Base-by-base conservation (phyloP, 2,888 invertebrate genomes). In the Andrena bicolor region DNA sequence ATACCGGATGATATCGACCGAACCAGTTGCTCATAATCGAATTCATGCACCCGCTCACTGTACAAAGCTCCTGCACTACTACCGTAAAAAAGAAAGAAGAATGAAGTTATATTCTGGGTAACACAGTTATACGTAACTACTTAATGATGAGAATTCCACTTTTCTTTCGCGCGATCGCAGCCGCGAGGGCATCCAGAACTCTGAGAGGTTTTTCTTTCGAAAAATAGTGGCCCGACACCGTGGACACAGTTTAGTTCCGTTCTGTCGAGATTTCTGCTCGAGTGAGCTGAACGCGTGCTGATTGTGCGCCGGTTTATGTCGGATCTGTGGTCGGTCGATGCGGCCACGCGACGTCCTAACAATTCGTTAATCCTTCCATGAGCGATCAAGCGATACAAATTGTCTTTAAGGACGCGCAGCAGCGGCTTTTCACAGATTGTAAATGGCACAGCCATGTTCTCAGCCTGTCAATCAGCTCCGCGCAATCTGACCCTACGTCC, bases 361-460 rank as follows among this genome's bases (percentile, higher is more conserved):
- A 56, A 41, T 77, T 63, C 23, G 23, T 56, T 32, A 48, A 23
- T 35, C 65, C 20, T 35, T 48, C 63, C 35, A 76, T 71, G 76
- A 51, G 76, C 84, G 87, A 74, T 90, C 87, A 89, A 63, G 78
- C 86, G 76, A 80, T 83, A 90, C 94, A 94, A 90, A 93, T 90
- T 81, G 90, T 86, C 86, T 92, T 93, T 76, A 94, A 91, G 89
- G 93, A 94, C 85, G 93, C 93, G 90, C 94, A 94, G 91, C 94
- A 94, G 89, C 94, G 93, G 86, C 86, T 92, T 90, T 88, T 93
- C 90, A 93, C 92, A 89, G 93, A 93, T 93, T 93, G 93, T 89
- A 94, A 90, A 93, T 93, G 94, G 93, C 94, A 94, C 93, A 94
- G 93, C 94, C 94, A 94, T 91, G 92, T 92, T 91, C 92, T 92